Percentiles rank a stretch among this genome's conserved stretches.
Evolutionary conservation across 2,888 invertebrate genomes (phyloP).

Genomic region (Drosophila nigritarsus): DNA sequence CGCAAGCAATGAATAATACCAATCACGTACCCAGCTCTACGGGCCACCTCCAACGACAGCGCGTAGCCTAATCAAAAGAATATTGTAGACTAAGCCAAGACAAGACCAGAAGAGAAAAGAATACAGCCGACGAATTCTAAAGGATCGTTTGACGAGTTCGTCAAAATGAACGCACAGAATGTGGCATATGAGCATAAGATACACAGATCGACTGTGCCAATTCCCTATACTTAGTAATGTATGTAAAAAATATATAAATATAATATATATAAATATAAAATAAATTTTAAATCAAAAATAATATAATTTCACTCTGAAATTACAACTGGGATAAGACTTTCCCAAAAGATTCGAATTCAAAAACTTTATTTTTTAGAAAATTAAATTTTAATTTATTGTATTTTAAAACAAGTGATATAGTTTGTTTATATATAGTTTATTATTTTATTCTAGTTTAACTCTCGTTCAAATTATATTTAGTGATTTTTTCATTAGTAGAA

Average conservation of each 20-base stretch:
- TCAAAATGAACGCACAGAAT: constrained; percentile 31
- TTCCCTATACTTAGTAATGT: constrained; percentile 15
- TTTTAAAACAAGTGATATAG: no score
- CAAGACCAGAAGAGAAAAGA: constrained; percentile 31
- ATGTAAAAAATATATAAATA: no score
- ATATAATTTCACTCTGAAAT: not conserved
- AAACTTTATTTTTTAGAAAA: not conserved
- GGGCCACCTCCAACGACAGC: constrained; percentile 48
- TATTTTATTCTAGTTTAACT: no score
- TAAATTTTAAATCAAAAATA: not conserved
- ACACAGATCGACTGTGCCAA: constrained; percentile 4
- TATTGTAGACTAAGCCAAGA: constrained; percentile 77
- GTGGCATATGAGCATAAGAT: not conserved
- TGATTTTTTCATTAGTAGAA: no score
- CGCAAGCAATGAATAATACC: constrained; percentile 81
- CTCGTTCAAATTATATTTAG: no score
- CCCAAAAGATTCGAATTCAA: not conserved
- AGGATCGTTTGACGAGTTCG: constrained; percentile 60
- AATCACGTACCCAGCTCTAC: constrained; percentile 67
- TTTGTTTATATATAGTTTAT: no score
- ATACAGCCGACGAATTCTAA: constrained; percentile 58
- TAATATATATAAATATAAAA: not conserved
- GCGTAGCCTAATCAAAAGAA: constrained; percentile 69
- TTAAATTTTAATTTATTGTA: no score
- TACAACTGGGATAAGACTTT: not conserved